phyloP scores from a whole-genome alignment of 2,797 vertebrate genomes.

The Tamandua tetradactyla region DNA sequence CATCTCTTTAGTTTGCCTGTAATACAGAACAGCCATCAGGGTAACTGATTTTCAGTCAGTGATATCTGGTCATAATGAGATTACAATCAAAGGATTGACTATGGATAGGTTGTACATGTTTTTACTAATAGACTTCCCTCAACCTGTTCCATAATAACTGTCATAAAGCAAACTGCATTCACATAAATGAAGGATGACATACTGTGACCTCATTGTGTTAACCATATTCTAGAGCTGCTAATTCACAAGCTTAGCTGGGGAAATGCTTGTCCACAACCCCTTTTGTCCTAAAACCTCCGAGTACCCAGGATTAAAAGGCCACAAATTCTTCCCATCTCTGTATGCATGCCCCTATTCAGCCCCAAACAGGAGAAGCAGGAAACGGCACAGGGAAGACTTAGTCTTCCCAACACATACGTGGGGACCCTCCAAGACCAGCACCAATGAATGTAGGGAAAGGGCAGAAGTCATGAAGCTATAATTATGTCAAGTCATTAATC shows the following conservation, averaged over 20 bases:
- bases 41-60: conserved; percentile 22
- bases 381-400: not conserved
- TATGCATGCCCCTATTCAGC: not conserved
- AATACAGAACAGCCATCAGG: not conserved
- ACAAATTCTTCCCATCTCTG: not conserved
- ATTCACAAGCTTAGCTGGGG: not conserved
- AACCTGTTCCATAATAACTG: conserved; percentile 3
- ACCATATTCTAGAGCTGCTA: not conserved
- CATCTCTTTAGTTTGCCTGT: not conserved
- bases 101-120: not conserved
- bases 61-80: not conserved
- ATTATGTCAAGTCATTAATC: not conserved
- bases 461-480: not conserved
- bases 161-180: conserved; percentile 4
- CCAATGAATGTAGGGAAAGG: not conserved
- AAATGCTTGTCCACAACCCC: not conserved
- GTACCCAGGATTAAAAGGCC: not conserved
- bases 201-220: not conserved
- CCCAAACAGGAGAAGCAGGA: not conserved
- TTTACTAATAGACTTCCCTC: not conserved
- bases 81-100: not conserved
- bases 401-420: not conserved
- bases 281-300: not conserved
- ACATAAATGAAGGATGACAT: not conserved
- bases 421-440: not conserved